Percentiles rank a stretch among this genome's conserved stretches.
Evolutionary conservation across 2,113 vertebrate genomes (phyloP).

Genomic region (Dinomys branickii): DNA sequence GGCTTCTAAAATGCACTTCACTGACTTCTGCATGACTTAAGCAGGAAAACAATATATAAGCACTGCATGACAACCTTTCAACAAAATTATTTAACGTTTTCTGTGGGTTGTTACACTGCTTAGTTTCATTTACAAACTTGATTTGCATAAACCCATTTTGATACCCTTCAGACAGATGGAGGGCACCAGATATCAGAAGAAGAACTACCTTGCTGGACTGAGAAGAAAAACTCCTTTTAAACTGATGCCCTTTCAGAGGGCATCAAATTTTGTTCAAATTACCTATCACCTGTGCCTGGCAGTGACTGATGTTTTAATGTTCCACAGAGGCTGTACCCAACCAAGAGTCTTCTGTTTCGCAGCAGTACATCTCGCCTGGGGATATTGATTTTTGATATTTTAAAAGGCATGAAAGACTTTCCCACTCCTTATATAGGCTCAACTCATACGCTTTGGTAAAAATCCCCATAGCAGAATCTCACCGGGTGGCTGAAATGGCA

Average conservation of each 20-base stretch:
- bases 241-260: neutral
- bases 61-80: neutral
- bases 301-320: neutral
- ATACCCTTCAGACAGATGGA: neutral
- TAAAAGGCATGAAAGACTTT: neutral
- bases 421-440: neutral
- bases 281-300: neutral
- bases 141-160: neutral
- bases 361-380: neutral
- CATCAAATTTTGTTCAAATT: neutral
- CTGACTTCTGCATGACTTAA: neutral
- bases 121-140: slow-evolving; percentile 7
- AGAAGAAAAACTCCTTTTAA: slow-evolving; percentile 7
- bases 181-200: neutral
- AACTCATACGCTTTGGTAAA: neutral
- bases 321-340: neutral
- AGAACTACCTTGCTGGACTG: neutral
- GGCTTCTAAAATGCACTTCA: neutral
- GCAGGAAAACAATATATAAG: neutral
- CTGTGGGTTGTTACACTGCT: neutral
- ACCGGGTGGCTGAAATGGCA: neutral
- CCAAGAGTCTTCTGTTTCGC: neutral
- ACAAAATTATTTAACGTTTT: neutral
- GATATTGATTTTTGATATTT: slow-evolving; percentile 30
- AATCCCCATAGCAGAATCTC: neutral